Percentiles rank a stretch among this genome's conserved stretches.
These are phyloP conservation scores for Grammomys surdaster DNA, from an alignment of 2,113 vertebrate genomes.

Conservation along the genomic window DNA sequence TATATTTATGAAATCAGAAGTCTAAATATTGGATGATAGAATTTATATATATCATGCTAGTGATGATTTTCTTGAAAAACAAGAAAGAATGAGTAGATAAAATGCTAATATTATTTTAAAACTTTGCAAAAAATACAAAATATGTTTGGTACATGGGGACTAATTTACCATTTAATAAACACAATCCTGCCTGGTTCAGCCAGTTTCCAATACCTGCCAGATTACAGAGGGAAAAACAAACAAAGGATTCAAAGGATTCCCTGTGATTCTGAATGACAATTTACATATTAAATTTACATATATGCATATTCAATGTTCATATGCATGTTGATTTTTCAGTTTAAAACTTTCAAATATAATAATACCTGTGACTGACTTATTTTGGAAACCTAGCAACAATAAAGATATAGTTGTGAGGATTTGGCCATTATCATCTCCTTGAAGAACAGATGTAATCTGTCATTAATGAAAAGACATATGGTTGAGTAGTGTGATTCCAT, in stretches of 20 bases:
- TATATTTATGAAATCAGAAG: background rate
- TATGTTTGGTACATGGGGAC: background rate
- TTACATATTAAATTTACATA: background rate
- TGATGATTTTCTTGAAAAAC: background rate
- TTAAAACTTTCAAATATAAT: background rate
- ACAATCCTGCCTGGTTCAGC: background rate
- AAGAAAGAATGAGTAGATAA: background rate
- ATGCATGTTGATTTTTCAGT: background rate
- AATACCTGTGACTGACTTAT: constrained; percentile 13
- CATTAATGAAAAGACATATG: too few species aligned
- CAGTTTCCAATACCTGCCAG: background rate
- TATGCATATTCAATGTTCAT: background rate
- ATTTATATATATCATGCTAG: background rate
- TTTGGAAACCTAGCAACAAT: background rate
- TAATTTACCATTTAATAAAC: background rate
- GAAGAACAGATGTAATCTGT: too few species aligned
- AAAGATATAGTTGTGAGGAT: background rate
- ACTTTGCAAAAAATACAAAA: background rate
- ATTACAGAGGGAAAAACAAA: background rate
- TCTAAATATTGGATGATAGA: background rate
- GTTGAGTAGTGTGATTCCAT: too few species aligned
- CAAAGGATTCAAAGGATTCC: background rate
- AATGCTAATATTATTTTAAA: background rate
- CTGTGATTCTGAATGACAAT: background rate
- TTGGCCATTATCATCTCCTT: background rate